Evolutionary conservation across 23 tunicate species (phyloP).

Genomic region (Ascidia mentula): DNA sequence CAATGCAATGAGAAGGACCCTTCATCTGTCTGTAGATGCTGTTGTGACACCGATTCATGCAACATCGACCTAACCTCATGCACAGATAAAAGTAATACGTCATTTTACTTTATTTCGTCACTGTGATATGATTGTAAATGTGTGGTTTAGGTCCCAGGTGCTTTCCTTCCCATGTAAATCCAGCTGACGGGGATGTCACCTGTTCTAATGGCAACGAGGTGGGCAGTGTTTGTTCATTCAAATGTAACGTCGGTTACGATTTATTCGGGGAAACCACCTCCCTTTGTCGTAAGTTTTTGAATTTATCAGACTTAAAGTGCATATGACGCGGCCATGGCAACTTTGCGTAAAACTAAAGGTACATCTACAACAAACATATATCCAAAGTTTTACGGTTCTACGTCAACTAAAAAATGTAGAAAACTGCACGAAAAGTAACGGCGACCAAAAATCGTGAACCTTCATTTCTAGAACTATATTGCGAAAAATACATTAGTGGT

Average conservation of each 20-base stretch:
- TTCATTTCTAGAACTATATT: no score
- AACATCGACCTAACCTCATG: slow-evolving; percentile 33
- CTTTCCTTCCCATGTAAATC: background rate
- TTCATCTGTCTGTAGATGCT: slow-evolving; percentile 63
- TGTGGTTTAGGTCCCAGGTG: background rate
- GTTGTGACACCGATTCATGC: slow-evolving; percentile 56
- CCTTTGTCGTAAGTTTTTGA: background rate
- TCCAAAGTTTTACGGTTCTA: no score
- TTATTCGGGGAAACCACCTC: background rate
- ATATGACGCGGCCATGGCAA: no score
- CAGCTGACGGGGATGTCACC: background rate
- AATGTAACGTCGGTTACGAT: background rate
- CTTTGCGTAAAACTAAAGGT: no score
- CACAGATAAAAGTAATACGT: slow-evolving; percentile 35
- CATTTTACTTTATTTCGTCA: no score
- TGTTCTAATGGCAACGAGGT: background rate
- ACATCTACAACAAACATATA: no score
- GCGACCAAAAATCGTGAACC: no score
- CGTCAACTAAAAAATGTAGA: no score
- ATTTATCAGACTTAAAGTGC: no score
- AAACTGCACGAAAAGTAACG: no score
- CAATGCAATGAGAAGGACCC: slow-evolving; percentile 58
- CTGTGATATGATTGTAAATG: no score
- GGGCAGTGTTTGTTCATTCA: background rate
- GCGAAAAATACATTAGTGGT: no score